Evolutionary conservation across 2,113 vertebrate genomes (phyloP).

Genomic region (Callionymus lyra): DNA sequence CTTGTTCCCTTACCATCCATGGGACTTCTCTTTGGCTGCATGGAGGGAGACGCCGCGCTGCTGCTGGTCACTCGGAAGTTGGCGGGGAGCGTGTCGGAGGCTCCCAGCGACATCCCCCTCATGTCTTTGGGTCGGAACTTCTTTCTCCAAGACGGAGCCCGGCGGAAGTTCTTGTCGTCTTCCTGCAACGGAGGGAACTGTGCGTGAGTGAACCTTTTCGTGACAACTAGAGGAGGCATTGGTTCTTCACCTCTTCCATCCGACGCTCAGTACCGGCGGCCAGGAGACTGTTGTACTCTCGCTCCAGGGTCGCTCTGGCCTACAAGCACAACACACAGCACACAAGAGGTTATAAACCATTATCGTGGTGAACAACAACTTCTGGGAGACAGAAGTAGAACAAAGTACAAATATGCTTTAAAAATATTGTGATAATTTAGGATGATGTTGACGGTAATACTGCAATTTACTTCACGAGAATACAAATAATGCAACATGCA

Average conservation of each 20-base stretch:
- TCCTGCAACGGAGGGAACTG: constrained; percentile 61
- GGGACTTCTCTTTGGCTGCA: constrained; percentile 91
- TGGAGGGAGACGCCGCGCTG: constrained; percentile 77
- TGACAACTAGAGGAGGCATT: too few relatives aligned
- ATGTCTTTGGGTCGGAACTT: constrained; percentile 96
- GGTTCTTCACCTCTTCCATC: constrained; percentile 79
- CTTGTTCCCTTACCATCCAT: constrained; percentile 78
- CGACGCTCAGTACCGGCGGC: constrained; percentile 82
- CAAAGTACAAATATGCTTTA: too few relatives aligned
- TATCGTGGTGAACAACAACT: too few relatives aligned
- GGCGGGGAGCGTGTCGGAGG: constrained; percentile 87
- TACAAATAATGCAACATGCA: too few relatives aligned
- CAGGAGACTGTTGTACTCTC: constrained; percentile 86
- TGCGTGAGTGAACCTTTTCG: background rate
- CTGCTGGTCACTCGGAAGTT: constrained; percentile 86
- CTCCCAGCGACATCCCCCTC: constrained; percentile 77
- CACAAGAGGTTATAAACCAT: background rate
- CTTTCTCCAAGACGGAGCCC: constrained; percentile 95
- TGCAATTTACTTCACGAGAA: too few relatives aligned
- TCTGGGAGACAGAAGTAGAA: too few relatives aligned
- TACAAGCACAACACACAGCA: constrained; percentile 22
- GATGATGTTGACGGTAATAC: too few relatives aligned
- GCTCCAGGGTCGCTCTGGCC: constrained; percentile 85
- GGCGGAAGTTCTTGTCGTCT: constrained; percentile 91
- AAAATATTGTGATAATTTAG: too few relatives aligned